phyloP scores from a whole-genome alignment of 2,797 vertebrate species.

The Danionella dracula region DNA sequence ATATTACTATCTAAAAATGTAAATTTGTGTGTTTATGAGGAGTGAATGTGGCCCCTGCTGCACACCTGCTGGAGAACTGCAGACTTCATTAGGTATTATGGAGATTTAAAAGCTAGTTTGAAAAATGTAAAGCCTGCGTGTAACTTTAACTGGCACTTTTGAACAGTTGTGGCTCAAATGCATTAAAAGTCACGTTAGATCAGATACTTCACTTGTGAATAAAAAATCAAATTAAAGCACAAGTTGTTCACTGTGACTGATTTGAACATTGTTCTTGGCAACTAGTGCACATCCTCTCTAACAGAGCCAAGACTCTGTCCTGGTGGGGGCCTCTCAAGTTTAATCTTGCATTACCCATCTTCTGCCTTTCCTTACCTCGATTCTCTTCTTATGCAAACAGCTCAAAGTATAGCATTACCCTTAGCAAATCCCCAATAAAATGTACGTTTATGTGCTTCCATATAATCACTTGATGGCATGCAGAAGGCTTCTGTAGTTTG shows the following conservation, averaged over 20 bases:
- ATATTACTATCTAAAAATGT: no score
- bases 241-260: conserved; percentile 1
- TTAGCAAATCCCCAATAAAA: conserved; percentile 56
- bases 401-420: conserved; percentile 61
- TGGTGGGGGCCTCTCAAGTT: conserved; percentile 14
- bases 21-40: no score
- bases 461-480: conserved; percentile 62
- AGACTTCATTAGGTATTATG: no score
- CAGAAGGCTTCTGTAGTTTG: conserved; percentile 42
- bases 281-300: background rate
- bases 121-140: no score
- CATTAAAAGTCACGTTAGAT: background rate
- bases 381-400: conserved; percentile 42
- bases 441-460: conserved; percentile 58
- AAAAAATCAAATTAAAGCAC: background rate
- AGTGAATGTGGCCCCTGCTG: no score
- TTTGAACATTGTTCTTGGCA: conserved; percentile 22
- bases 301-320: conserved; percentile 32
- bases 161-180: background rate
- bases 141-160: background rate
- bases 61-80: no score
- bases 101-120: no score
- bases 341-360: conserved; percentile 47
- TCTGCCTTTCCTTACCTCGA: conserved; percentile 34
- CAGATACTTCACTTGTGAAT: background rate